A percentile compares a stretch with the other conserved stretches of the same genome.
phyloP scores from a whole-genome alignment of 2,113 vertebrate genomes.

The Laterallus jamaicensis region DNA sequence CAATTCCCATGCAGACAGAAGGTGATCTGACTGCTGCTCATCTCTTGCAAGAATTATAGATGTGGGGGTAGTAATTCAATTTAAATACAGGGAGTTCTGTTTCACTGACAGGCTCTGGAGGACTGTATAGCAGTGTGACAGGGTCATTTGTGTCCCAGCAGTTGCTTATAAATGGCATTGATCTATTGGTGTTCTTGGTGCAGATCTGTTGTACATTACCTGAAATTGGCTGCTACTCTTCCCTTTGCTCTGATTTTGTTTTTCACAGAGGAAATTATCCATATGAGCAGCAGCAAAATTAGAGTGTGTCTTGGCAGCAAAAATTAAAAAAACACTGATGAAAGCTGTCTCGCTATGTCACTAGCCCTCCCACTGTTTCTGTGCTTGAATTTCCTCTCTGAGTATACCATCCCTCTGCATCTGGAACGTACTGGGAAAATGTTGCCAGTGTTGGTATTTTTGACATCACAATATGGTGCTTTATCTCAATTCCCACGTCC shows the following conservation, averaged over 20 bases:
- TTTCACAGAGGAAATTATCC: neutral
- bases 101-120: neutral
- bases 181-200: neutral
- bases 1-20: neutral
- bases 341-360: neutral
- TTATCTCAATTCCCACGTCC: neutral
- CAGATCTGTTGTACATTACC: neutral
- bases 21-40: neutral
- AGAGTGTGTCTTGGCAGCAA: neutral
- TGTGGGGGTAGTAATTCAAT: neutral
- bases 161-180: neutral
- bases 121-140: neutral
- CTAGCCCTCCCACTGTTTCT: neutral
- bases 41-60: neutral
- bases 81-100: neutral
- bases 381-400: neutral
- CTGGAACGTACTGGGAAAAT: neutral
- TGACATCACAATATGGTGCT: neutral
- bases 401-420: neutral
- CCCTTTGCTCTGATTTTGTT: neutral
- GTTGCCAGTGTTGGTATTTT: neutral
- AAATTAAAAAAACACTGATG: neutral
- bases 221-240: neutral
- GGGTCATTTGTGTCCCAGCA: neutral
- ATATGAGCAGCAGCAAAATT: neutral